A percentile compares a stretch with the other conserved stretches of the same genome.
These are phyloP conservation scores for Sarcophaga subvicina DNA, from an alignment of 2,888 invertebrate species.

Conservation along the genomic window DNA sequence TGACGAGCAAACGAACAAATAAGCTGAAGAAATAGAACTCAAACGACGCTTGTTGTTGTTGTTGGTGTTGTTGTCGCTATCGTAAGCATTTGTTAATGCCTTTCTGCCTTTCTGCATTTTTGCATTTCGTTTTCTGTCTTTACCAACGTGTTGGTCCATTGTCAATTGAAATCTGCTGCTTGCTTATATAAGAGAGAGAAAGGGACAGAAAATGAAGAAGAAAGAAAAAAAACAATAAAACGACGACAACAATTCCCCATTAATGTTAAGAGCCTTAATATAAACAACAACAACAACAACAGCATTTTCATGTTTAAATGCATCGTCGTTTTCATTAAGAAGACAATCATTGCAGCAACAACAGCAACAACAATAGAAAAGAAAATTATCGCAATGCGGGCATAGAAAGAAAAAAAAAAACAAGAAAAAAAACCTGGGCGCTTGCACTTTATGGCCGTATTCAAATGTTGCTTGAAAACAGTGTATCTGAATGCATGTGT, in stretches of 20 bases:
- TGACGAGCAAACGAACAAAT: no score
- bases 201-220: not conserved
- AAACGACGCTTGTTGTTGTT: constrained; percentile 29
- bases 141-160: constrained; percentile 67
- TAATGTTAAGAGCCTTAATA: constrained; percentile 62
- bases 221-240: constrained; percentile 43
- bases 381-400: constrained; percentile 69
- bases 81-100: not conserved
- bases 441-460: constrained; percentile 44
- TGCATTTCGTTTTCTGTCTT: no score
- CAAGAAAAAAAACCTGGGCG: constrained; percentile 46
- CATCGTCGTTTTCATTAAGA: constrained; percentile 64
- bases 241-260: constrained; percentile 52
- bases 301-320: constrained; percentile 60
- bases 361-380: constrained; percentile 32
- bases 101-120: no score
- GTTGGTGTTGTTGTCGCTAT: constrained; percentile 7
- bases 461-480: constrained; percentile 10
- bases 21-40: constrained; percentile 40
- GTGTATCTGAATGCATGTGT: not conserved
- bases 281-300: constrained; percentile 36
- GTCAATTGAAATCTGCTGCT: constrained; percentile 68
- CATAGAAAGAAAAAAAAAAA: constrained; percentile 44
- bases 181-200: not conserved
- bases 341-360: constrained; percentile 28